A percentile compares a stretch with the other conserved stretches of the same genome.
phyloP scores from a whole-genome alignment of 2,888 invertebrate species.

The Patella depressa region DNA sequence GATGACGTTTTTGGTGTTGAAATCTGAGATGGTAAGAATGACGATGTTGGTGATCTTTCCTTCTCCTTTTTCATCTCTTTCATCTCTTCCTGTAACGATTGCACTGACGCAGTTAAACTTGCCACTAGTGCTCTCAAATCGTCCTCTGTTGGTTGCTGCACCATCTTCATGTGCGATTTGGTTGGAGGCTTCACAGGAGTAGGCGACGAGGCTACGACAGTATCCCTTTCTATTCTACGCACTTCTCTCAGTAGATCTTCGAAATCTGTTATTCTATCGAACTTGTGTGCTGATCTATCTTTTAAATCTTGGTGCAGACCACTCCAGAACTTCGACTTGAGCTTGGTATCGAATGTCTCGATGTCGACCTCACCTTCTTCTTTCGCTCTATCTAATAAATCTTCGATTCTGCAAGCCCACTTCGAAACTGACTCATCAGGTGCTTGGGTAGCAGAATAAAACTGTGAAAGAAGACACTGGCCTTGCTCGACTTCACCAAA shows the following conservation, averaged over 20 bases:
- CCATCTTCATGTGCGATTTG: neutral
- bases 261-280: neutral
- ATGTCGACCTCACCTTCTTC: neutral
- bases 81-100: neutral
- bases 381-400: neutral
- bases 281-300: slow-evolving; percentile 8
- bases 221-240: neutral
- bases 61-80: neutral
- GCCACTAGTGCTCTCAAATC: slow-evolving; percentile 2
- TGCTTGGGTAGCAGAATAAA: neutral
- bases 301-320: neutral
- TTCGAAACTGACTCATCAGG: neutral
- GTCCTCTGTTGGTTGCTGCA: neutral
- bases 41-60: too few species aligned
- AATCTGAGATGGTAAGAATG: too few species aligned
- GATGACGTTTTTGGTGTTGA: too few species aligned
- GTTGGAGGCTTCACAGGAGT: neutral
- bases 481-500: slow-evolving; percentile 1
- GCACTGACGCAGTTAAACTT: neutral
- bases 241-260: neutral
- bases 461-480: neutral
- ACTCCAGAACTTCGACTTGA: neutral
- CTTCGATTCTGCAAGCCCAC: neutral
- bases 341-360: neutral
- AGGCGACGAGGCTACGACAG: neutral